Evolutionary conservation across 2,113 vertebrate genomes (phyloP).

Genomic region (Microcebus jonahi): DNA sequence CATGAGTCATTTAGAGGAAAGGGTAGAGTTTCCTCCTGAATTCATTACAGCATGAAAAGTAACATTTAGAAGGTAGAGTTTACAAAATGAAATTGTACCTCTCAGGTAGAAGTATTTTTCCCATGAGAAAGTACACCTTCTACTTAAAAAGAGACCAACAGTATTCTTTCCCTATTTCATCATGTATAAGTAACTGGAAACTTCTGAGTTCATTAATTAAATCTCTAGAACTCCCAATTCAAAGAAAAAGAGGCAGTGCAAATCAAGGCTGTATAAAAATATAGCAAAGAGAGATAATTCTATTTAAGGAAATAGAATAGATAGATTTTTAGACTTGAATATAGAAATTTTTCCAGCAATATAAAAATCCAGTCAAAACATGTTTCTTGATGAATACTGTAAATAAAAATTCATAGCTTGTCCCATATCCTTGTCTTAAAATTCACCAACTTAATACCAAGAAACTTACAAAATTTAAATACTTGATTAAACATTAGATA

Average conservation of each 20-base stretch:
- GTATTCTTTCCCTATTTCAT: conserved; percentile 41
- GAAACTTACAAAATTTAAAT: neutral
- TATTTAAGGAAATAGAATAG: conserved; percentile 14
- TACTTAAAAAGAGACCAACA: conserved; percentile 59
- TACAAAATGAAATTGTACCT: conserved; percentile 76
- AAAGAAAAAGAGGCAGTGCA: neutral
- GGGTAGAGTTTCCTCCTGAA: conserved; percentile 86
- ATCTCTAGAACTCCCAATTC: neutral
- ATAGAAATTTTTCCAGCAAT: neutral
- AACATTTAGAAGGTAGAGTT: conserved; percentile 82
- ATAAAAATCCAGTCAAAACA: neutral
- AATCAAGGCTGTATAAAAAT: conserved; percentile 42
- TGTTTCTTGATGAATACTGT: neutral
- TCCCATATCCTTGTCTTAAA: neutral
- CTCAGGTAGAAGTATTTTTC: conserved; percentile 81
- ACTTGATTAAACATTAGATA: neutral
- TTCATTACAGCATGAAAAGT: conserved; percentile 83
- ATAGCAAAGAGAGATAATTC: neutral
- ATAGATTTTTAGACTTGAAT: neutral
- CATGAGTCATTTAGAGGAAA: conserved; percentile 87
- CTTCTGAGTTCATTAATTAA: conserved; percentile 61
- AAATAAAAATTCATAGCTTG: neutral
- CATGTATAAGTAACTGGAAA: conserved; percentile 53
- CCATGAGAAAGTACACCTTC: conserved; percentile 79
- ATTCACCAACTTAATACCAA: neutral